These are phyloP conservation scores for Hirtodrosophila histrioides DNA, from an alignment of 2,888 invertebrate genomes.

Conservation along the genomic window DNA sequence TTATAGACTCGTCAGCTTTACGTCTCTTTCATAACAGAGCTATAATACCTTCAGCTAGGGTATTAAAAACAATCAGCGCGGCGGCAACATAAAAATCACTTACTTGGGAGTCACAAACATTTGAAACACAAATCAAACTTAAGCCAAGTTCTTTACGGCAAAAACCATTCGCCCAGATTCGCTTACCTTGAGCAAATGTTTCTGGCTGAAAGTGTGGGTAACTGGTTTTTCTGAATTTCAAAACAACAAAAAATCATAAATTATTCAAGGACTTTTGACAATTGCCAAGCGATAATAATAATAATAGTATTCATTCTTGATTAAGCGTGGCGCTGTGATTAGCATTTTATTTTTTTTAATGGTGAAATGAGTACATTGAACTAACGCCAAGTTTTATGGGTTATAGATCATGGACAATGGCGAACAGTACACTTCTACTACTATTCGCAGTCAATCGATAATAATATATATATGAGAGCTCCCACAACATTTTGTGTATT, in stretches of 20 bases:
- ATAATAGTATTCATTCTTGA: constrained; percentile 33
- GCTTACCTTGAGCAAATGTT: constrained; percentile 47
- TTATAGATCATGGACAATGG: constrained; percentile 32
- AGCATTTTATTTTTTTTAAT: constrained; percentile 19
- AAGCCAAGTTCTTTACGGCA: too few species aligned
- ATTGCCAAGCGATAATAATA: constrained; percentile 34
- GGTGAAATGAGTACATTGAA: constrained; percentile 37
- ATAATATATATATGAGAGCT: constrained; percentile 14
- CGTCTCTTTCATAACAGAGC: too few species aligned
- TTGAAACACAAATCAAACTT: too few species aligned
- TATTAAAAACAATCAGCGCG: constrained; percentile 9
- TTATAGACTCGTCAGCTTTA: too few species aligned
- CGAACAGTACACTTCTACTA: constrained; percentile 2
- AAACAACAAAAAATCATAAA: constrained; percentile 11
- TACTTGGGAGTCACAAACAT: too few species aligned
- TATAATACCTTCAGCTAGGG: too few species aligned
- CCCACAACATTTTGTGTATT: constrained; percentile 24
- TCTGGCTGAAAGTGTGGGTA: constrained; percentile 12
- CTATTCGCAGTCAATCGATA: constrained; percentile 20
- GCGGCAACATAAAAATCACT: too few species aligned
- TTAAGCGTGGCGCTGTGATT: constrained; percentile 37
- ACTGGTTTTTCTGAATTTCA: constrained; percentile 37
- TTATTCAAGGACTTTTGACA: constrained; percentile 44
- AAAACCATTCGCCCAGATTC: constrained; percentile 18
- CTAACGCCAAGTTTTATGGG: constrained; percentile 22